These are phyloP conservation scores for Leguminivora glycinivorella DNA, from an alignment of 1,140 invertebrate species.

Conservation along the genomic window DNA sequence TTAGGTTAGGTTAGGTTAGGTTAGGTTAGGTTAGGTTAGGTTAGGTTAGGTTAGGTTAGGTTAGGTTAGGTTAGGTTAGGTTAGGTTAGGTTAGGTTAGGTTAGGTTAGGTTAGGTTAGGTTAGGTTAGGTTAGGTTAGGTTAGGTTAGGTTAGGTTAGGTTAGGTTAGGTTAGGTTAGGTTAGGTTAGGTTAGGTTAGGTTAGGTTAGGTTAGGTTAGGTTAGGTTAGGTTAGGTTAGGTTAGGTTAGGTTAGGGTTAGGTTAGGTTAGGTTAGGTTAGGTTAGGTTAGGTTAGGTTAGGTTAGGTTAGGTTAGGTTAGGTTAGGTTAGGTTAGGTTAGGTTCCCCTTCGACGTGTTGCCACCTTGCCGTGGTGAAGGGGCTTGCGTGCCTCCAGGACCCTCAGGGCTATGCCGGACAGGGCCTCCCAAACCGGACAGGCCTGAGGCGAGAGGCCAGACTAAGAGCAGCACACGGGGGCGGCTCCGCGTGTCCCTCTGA, in stretches of 20 bases:
- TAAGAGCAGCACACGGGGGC: too few species aligned
- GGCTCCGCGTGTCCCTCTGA: too few species aligned
- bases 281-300: constrained; percentile 41
- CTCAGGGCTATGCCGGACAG: too few species aligned
- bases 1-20: neutral
- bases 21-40: neutral
- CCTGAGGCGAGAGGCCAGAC: too few species aligned
- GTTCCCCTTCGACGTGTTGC: too few species aligned
- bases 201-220: neutral
- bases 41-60: too few species aligned
- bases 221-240: neutral
- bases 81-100: neutral
- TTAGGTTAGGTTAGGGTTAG: neutral
- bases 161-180: neutral
- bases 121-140: neutral
- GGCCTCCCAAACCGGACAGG: too few species aligned
- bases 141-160: neutral
- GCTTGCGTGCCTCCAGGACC: too few species aligned
- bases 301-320: constrained; percentile 42
- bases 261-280: constrained; percentile 30
- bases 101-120: neutral
- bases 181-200: neutral
- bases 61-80: neutral
- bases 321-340: constrained; percentile 44
- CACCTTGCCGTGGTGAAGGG: too few species aligned